Evolutionary conservation across 2,797 vertebrate species (phyloP), one percentile per base, ranked within the genome.

Genomic region (Eupleurogrammus muticus): DNA sequence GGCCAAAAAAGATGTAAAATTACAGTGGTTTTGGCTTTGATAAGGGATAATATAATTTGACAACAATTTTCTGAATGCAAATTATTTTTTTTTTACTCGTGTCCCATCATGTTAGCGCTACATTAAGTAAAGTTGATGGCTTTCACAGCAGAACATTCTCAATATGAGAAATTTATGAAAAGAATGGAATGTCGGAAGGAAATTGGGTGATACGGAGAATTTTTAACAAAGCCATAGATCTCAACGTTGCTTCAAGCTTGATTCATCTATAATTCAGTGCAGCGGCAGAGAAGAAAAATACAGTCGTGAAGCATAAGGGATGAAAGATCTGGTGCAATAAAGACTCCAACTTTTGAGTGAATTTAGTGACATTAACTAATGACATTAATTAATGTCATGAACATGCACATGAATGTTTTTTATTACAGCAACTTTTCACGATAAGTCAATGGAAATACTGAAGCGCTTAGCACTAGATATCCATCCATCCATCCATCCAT

Each of bases 231-330:
- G 65, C 51, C 48, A 83, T 81, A 62, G n/a, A 58, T 82, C 75
- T 84, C 67, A 55, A 66, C 56, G 69, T 66, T 51, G 75, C 81
- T 85, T 72, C 57, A 10, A 75, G 82, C 73, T 55, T 54, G 17
- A 50, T 55, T 81, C 70, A 89, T 91, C 34, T 80, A 87, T 90
- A 85, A 91, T 90, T 89, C 63, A 92, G 50, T 48, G 40, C 23
- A 42, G 60, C 2, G 2, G 36, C 14, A 9, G 61, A 40, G 56
- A 66, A 69, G 60, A 71, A 80, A 77, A 72, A 58, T 66, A 65
- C 40, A 52, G 62, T 60, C 71, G 50, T 57, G 48, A 67, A 61
- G 40, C 75, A 73, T 64, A 61, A 44, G 40, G 48, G 54, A 74
- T 72, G 38, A 23, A 77, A 47, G 40, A 67, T 0, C 1, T 46